phyloP scores from a whole-genome alignment of 2,797 vertebrate genomes.

The Astyanax mexicanus region DNA sequence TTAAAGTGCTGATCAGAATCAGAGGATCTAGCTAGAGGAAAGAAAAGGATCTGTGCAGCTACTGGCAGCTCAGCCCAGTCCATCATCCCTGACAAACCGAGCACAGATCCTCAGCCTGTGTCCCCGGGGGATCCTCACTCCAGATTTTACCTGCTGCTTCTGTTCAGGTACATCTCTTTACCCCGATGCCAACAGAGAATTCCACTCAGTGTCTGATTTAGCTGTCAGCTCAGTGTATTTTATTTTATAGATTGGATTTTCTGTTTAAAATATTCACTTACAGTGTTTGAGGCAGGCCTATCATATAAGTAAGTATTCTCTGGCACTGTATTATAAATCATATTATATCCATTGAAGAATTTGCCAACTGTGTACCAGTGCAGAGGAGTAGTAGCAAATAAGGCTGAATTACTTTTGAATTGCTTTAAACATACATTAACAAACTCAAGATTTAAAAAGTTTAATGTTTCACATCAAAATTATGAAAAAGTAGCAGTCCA shows the following conservation, averaged over 20 bases:
- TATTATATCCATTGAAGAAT: too few species aligned
- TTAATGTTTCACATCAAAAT: too few species aligned
- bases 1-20: constrained; percentile 64
- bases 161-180: constrained; percentile 16
- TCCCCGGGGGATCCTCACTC: constrained; percentile 56
- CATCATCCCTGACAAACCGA: constrained; percentile 55
- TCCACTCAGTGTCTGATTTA: background rate
- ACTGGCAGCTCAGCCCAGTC: constrained; percentile 58
- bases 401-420: too few species aligned
- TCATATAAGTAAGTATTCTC: too few species aligned
- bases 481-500: too few species aligned
- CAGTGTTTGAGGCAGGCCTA: background rate
- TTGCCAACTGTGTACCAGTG: too few species aligned
- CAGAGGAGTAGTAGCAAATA: too few species aligned
- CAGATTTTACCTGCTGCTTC: constrained; percentile 22
- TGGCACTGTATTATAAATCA: too few species aligned
- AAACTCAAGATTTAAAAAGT: too few species aligned
- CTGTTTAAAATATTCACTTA: background rate
- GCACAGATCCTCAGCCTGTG: constrained; percentile 62
- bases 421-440: too few species aligned
- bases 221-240: background rate
- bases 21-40: constrained; percentile 62
- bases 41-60: constrained; percentile 66
- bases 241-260: background rate
- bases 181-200: background rate